Base-by-base conservation (phyloP, 2,797 vertebrate genomes). In the Lycodopsis pacificus region DNA sequence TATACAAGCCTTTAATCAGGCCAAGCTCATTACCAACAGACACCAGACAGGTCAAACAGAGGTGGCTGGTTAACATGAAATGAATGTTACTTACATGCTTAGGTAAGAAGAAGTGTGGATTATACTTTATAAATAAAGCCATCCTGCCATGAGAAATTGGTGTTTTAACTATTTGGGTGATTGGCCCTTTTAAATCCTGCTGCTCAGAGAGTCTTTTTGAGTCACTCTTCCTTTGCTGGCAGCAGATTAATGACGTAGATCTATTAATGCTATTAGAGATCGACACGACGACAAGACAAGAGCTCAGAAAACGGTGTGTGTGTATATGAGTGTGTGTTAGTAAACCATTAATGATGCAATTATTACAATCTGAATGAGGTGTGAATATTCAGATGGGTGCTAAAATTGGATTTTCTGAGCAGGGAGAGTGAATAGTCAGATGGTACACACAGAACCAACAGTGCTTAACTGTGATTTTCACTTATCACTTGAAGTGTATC, bases 171-270 rank as follows among this genome's bases (percentile, higher is more conserved):
- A 83, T 89, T 82, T 79, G 59, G 58, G 22, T 67, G 64, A 84
- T 61, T 73, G 77, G 72, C 79, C 74, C 72, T 57, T 83, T 85
- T 83, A 90, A 87, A 72, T 82, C 71, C 73, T 40, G n/a, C 56
- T 30, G 30, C 71, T 75, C 63, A 70, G 54, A 80, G 73, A 85
- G 71, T 83, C 76, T 89, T 75, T 87, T 64, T 80, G 71, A 77
- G 81, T 86, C 48, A 54, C 71, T 83, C 79, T 83, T 89, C 79
- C 83, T 86, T 85, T 87, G 82, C 86, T 79, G 80, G 87, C 79
- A 79, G 82, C 83, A 90, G 91, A 93, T 93, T 94, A 93, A 88
- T 92, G 92, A 92, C 86, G 86, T 89, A 80, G 73, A 82, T 86
- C 74, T 85, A 88, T 84, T 93, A 92, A 93, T 90, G 85, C 89